phyloP scores from a whole-genome alignment of 2,113 vertebrate species.

The Eulemur rufifrons region DNA sequence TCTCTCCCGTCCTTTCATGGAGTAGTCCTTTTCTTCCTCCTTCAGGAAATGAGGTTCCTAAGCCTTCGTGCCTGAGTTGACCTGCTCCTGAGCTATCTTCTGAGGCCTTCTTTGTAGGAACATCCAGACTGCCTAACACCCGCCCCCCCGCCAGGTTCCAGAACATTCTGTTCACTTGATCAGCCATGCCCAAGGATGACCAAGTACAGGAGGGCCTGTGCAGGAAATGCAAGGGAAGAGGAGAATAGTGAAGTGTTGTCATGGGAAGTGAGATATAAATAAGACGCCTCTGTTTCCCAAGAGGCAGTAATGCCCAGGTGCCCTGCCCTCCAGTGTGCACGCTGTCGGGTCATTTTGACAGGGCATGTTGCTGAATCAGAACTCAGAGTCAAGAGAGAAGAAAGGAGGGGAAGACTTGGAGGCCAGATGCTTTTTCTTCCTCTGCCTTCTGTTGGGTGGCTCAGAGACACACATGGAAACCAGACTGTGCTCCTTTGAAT shows the following conservation, averaged over 20 bases:
- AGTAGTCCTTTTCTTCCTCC: neutral
- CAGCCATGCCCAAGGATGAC: neutral
- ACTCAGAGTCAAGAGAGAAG: neutral
- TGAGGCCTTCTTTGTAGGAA: neutral
- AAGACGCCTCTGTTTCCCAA: neutral
- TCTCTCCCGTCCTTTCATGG: neutral
- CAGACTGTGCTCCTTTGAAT: neutral
- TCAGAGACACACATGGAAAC: neutral
- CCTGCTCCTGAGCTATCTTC: neutral
- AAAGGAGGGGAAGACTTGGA: neutral
- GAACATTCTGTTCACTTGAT: conserved; percentile 68
- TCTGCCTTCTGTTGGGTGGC: neutral
- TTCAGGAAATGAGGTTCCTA: neutral
- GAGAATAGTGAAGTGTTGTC: neutral
- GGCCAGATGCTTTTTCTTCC: neutral
- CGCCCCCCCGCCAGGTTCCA: neutral
- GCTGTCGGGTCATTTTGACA: neutral
- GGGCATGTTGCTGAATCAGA: neutral
- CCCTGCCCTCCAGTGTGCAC: neutral
- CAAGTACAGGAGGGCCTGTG: neutral
- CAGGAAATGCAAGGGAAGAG: neutral
- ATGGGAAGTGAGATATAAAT: neutral
- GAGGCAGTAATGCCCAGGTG: neutral
- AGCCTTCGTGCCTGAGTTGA: neutral
- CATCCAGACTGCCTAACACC: neutral